phyloP scores from a whole-genome alignment of 2,113 vertebrate species.

The Zapus hudsonius region DNA sequence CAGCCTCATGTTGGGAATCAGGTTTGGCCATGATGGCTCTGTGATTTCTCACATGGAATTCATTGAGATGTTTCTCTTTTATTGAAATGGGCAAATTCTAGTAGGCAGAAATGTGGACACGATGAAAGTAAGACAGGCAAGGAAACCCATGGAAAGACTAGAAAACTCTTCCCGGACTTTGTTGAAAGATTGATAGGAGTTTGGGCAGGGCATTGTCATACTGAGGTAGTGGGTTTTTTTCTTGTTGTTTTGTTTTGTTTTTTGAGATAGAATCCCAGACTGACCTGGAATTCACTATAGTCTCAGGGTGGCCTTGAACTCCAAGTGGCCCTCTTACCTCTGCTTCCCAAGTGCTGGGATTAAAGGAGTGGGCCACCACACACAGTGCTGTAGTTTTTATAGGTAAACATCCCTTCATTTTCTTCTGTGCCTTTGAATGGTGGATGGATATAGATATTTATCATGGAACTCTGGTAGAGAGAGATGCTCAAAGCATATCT shows the following conservation, averaged over 20 bases:
- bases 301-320: too few species aligned
- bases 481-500: neutral
- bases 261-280: too few species aligned
- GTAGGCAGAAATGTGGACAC: neutral
- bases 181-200: slow-evolving; percentile 13
- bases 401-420: neutral
- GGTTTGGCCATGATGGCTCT: neutral
- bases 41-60: neutral
- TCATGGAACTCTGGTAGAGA: neutral
- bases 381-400: neutral
- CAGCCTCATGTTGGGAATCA: neutral
- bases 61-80: neutral
- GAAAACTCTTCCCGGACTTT: neutral
- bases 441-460: neutral
- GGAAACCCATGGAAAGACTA: slow-evolving; percentile 25
- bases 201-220: neutral
- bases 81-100: neutral
- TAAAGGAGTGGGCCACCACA: too few species aligned
- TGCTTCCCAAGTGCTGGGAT: too few species aligned
- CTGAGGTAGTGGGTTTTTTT: neutral
- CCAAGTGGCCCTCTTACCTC: too few species aligned
- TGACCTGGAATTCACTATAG: too few species aligned
- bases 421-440: slow-evolving; percentile 1
- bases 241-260: too few species aligned
- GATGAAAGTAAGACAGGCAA: neutral